Evolutionary conservation across 2,797 vertebrate genomes (phyloP).

Genomic region (Galagoides demidoff): DNA sequence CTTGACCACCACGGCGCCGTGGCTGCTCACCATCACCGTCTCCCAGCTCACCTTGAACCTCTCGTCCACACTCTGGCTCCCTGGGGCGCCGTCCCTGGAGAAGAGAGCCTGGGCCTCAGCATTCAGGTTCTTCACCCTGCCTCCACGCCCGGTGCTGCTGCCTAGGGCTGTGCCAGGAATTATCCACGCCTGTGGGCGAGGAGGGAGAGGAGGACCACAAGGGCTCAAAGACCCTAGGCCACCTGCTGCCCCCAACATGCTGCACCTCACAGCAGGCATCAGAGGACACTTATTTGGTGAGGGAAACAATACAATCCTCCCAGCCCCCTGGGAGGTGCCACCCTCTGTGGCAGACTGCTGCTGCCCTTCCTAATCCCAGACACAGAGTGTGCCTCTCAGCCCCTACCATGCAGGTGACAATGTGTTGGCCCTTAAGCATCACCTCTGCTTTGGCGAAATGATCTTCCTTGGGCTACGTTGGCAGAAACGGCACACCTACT

Average conservation of each 20-base stretch:
- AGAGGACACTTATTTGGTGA: not conserved
- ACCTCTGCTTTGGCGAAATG: not conserved
- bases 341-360: not conserved
- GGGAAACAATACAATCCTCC: not conserved
- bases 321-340: too few relatives aligned
- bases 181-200: accelerated
- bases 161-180: not conserved
- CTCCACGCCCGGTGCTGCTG: not conserved
- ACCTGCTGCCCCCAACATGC: not conserved
- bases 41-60: conserved; percentile 95
- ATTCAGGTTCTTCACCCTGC: accelerated
- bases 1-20: conserved; percentile 92
- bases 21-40: conserved; percentile 95
- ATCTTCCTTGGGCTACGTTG: not conserved
- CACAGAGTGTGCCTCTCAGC: accelerated
- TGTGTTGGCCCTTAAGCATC: accelerated
- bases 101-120: not conserved
- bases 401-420: accelerated
- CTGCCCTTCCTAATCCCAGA: not conserved
- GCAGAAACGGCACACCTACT: not conserved
- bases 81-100: conserved; percentile 94
- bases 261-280: too few relatives aligned
- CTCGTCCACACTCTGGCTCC: conserved; percentile 96
- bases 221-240: not conserved
- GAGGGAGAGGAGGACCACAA: not conserved